Evolutionary conservation across 1,140 invertebrate genomes (phyloP), one percentile per base, ranked within the genome.

Genomic region (Cecropterus lyciades): DNA sequence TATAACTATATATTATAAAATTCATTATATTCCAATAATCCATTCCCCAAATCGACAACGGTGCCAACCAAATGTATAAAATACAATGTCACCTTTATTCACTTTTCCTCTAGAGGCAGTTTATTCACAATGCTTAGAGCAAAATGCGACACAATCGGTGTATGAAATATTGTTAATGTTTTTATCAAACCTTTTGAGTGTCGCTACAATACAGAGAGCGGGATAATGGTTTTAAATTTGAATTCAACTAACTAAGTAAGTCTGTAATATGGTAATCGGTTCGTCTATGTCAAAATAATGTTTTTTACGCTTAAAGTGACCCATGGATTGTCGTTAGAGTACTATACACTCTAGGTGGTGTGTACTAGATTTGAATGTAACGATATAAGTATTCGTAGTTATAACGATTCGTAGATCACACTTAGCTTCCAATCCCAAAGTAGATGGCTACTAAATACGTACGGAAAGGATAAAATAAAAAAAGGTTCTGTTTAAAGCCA

Each of bases 191-290:
- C 45, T 46, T 46, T 46, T 17, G 45, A 46, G 45, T 8, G 45
- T 17, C 10, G 8, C 15, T 16, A 10, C 11, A 55, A 51, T 14
- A 33, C 5, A 52, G 13, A 52, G 8, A 52, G 20, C 33, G 6
- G 14, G 27, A 52, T 27, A 52, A 52, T 33, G n/a, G 49, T 27
- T 27, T 52, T 52, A 1, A 10, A 52, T 52, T 52, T 52, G n/a
- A 52, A 52, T 52, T 27, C 49, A 52, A 52, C 49, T 14, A 33
- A 52, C 27, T 52, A 52, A 27, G 1, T 0, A 14, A 33, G 33
- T 33, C 0, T 13, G 13, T 52, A 33, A 52, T 14, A 15, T 52
- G 13, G 49, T 13, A 33, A 52, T 14, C 27, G 24, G 49, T 33
- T 30, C 24, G 13, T n/a, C 20, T 14, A 52, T 52, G 33, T 52